Evolutionary conservation across 2,113 vertebrate genomes (phyloP), one percentile per base, ranked within the genome.

Genomic region (Semnopithecus entellus): DNA sequence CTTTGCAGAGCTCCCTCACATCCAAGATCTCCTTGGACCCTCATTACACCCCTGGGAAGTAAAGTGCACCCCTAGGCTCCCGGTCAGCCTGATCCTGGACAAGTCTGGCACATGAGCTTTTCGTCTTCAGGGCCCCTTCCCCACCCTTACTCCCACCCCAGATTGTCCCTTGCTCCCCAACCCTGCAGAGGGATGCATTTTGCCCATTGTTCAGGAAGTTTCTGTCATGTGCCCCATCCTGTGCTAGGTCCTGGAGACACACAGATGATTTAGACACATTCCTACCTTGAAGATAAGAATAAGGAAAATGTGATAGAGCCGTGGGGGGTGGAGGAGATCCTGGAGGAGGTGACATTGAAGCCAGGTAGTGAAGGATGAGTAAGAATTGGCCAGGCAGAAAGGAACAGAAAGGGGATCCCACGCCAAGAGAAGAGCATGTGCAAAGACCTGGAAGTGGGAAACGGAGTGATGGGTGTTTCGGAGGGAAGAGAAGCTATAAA

Each of bases 341-440:
- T 96, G 52, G 57, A 86, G 40, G 68, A 95, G 23, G 43, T 93
- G 73, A 73, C 78, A 48, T 11, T 85, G 85, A 95, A 91, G 45
- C 57, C 40, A 57, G 45, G 12, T 76, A 68, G 25, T 50, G 76
- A 94, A 94, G 86, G 52, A 30, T 86, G 55, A 45, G 12, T 70
- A 88, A 64, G 57, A 95, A 83, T 57, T 95, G 43, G 4, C 48
- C 50, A 89, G 55, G 52, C 61, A 48, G 48, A 68, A 81, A 55
- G 61, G 20, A 43, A 66, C 45, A 45, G 23, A 61, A 78, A 83
- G 40, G 9, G 27, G 16, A 61, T 59, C 64, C 70, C 43, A 7
- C 72, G 59, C 22, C 45, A 48, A 89, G 32, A 78, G 68, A 83
- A 93, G n/a, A 76, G 27, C n/a, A 27, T 14, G 2, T 55, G 27